These are phyloP conservation scores for Poicephalus meyeri DNA, from an alignment of 2,113 vertebrate genomes.

Conservation along the genomic window DNA sequence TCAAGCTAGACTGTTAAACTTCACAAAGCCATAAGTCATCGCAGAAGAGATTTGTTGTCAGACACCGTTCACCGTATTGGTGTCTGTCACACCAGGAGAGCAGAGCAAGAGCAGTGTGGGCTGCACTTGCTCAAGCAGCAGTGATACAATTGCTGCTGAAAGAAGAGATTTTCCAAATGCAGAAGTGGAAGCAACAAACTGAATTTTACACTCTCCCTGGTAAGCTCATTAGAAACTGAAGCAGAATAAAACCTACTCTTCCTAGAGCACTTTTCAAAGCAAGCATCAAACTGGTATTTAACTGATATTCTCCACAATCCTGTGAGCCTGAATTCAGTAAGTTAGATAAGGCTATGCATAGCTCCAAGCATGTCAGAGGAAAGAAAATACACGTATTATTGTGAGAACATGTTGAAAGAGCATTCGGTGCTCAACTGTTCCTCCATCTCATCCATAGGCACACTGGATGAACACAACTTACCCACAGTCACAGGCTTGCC, in stretches of 20 bases:
- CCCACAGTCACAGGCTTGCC: not conserved
- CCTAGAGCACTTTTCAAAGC: not conserved
- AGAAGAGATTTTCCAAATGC: not conserved
- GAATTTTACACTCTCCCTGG: not conserved
- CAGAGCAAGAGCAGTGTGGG: not conserved
- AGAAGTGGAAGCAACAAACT: not conserved
- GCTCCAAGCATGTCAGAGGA: not conserved
- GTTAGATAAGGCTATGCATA: not conserved
- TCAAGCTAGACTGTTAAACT: not conserved
- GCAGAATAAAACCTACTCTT: not conserved
- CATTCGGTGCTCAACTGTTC: fast-evolving
- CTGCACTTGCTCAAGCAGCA: not conserved
- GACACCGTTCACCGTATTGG: not conserved
- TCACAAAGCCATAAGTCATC: not conserved
- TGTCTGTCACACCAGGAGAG: not conserved
- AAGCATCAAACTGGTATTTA: not conserved
- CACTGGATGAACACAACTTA: not conserved
- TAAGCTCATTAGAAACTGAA: not conserved
- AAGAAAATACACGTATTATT: not conserved
- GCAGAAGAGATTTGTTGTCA: not conserved
- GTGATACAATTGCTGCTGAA: not conserved
- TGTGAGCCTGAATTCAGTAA: not conserved
- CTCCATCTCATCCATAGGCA: fast-evolving
- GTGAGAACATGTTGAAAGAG: fast-evolving
- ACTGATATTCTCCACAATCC: not conserved